Conservation (phyloP, 2,113 vertebrate species). For the Panurus biarmicus region DNA sequence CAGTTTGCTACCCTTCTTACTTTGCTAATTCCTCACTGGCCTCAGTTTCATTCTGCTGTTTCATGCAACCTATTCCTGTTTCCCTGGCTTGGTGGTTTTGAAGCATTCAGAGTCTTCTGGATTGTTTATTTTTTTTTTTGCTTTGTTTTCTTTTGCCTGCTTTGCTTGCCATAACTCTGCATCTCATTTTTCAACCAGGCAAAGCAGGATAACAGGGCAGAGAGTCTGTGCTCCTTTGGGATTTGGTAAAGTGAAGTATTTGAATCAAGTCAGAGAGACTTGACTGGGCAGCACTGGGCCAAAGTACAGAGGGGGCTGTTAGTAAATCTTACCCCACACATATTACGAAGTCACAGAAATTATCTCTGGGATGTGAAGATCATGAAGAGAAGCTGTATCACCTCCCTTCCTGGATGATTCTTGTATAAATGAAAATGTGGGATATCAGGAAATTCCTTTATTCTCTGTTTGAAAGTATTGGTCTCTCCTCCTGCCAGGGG, state of each 20-base stretch:
- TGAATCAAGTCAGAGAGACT: not conserved
- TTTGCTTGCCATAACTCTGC: not conserved
- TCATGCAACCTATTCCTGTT: not conserved
- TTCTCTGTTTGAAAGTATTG: not conserved
- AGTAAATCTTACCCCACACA: not conserved
- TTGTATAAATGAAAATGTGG: not conserved
- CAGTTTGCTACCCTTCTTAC: not conserved
- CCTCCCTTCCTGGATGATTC: not conserved
- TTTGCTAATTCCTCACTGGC: not conserved
- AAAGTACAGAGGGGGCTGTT: rapidly evolving
- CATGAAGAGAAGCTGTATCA: not conserved
- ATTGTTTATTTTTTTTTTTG: not conserved
- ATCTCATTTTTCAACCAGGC: not conserved
- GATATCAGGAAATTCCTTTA: not conserved
- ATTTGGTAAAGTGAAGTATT: not conserved
- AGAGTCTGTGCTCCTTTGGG: not conserved
- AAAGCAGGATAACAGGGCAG: not conserved
- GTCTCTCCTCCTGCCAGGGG: not conserved
- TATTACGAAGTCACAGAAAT: not conserved
- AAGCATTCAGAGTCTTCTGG: not conserved
- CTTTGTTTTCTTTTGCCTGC: not conserved
- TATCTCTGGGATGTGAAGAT: not conserved
- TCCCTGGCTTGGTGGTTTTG: not conserved
- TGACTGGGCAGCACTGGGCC: not conserved
- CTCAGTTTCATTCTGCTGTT: not conserved